Evolutionary conservation across 2,113 vertebrate genomes (phyloP), one percentile per base, ranked within the genome.

Genomic region (Vireo altiloquus): DNA sequence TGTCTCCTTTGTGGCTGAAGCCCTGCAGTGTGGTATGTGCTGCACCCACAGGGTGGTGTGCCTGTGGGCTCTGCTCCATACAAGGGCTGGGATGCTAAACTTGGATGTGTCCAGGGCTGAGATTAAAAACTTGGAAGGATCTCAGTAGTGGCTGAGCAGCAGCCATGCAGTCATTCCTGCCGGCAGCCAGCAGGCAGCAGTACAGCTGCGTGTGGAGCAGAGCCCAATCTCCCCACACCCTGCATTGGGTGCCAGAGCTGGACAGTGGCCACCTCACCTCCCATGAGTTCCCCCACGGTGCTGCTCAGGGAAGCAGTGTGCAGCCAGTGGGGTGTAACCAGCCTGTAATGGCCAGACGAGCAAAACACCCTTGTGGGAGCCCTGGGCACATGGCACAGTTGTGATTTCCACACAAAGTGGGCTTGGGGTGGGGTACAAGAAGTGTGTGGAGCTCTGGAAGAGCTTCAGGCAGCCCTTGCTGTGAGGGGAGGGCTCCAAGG

Each of bases 361-460:
- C 60, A n/a, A 35, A 78, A 47, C 15, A 15, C 8, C 27, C 35
- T 44, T 44, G 22, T 57, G 23, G 19, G 53, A 68, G 47, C 72
- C 1, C 0, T 3, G 15, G 15, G 37, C 11, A 23, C 0, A 1
- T 5, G 19, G 44, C 19, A 9, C 1, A 0, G 24, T 40, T 39
- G 65, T 2, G 1, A 40, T 88, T 92, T 60, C 27, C 13, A 11
- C 33, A 23, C 25, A 6, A 10, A 33, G 35, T 60, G 49, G 35
- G 42, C 33, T 82, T 2, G 0, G 56, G 15, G 20, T 57, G 30
- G 7, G 27, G 46, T 69, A 56, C 13, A 52, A 33, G 40, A 70
- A 76, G 13, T 1, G 0, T 47, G 24, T 49, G 54, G 37, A 65
- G 31, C 28, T 85, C 40, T 57, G 18, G 13, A 42, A 70, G 46